phyloP scores from a whole-genome alignment of 2,113 vertebrate species.

The Trichomycterus rosablanca region DNA sequence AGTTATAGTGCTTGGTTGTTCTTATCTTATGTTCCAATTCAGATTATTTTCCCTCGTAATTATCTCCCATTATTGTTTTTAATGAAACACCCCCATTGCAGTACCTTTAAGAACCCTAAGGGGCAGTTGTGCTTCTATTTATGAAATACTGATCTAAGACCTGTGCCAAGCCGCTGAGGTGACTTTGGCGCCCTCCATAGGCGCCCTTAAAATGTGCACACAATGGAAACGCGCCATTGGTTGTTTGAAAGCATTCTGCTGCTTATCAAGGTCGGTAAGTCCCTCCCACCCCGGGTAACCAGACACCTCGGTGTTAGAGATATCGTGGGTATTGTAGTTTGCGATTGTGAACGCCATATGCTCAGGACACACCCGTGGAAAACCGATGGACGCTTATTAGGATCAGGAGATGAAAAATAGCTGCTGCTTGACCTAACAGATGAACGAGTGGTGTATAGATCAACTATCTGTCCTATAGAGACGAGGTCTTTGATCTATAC shows the following conservation, averaged over 20 bases:
- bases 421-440: not conserved
- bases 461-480: no score
- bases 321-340: slow-evolving; percentile 66
- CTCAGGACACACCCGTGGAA: slow-evolving; percentile 66
- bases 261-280: slow-evolving; percentile 33
- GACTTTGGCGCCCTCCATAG: slow-evolving; percentile 15
- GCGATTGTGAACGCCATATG: slow-evolving; percentile 48
- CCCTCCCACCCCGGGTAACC: slow-evolving; percentile 62
- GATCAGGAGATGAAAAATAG: not conserved
- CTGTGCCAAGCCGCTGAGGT: not conserved
- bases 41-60: no score
- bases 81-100: no score
- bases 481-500: no score
- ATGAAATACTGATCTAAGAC: no score
- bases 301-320: slow-evolving; percentile 64
- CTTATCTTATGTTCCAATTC: no score
- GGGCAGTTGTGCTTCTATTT: no score
- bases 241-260: slow-evolving; percentile 45
- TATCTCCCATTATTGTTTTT: no score
- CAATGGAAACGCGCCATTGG: slow-evolving; percentile 44
- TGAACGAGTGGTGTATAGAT: no score
- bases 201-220: slow-evolving; percentile 19
- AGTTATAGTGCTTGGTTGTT: no score
- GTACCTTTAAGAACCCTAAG: no score
- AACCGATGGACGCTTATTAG: slow-evolving; percentile 62